These are phyloP conservation scores for Oncorhynchus clarkii DNA, from an alignment of 2,113 vertebrate species.

Conservation along the genomic window DNA sequence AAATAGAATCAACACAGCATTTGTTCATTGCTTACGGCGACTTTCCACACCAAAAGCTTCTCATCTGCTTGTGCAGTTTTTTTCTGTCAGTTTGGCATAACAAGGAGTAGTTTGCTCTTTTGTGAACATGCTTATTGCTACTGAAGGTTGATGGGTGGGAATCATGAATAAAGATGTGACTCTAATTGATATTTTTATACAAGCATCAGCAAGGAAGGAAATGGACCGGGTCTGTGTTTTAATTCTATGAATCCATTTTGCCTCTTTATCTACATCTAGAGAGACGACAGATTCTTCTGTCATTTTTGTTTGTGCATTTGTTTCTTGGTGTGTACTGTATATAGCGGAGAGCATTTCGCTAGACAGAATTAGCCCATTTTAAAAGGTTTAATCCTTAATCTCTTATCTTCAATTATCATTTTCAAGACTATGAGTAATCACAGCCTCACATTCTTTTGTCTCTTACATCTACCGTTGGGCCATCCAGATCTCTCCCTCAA, in stretches of 20 bases:
- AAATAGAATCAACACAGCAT: not conserved
- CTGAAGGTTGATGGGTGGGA: not conserved
- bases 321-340: not conserved
- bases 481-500: not conserved
- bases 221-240: not conserved
- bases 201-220: not conserved
- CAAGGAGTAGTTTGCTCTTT: conserved; percentile 3
- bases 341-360: not conserved
- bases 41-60: not conserved
- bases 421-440: conserved; percentile 10
- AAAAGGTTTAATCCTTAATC: not conserved
- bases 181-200: not conserved
- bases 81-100: not conserved
- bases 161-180: not conserved
- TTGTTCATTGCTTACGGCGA: not conserved
- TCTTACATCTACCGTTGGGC: not conserved
- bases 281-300: not conserved
- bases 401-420: conserved; percentile 13
- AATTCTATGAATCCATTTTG: not conserved
- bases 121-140: not conserved
- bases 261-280: not conserved
- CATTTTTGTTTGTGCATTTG: not conserved
- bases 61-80: not conserved
- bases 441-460: not conserved
- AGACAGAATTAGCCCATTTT: conserved; percentile 1